Evolutionary conservation across 1,140 invertebrate genomes (phyloP), one percentile per base, ranked within the genome.

Genomic region (Anoplophora glabripennis): DNA sequence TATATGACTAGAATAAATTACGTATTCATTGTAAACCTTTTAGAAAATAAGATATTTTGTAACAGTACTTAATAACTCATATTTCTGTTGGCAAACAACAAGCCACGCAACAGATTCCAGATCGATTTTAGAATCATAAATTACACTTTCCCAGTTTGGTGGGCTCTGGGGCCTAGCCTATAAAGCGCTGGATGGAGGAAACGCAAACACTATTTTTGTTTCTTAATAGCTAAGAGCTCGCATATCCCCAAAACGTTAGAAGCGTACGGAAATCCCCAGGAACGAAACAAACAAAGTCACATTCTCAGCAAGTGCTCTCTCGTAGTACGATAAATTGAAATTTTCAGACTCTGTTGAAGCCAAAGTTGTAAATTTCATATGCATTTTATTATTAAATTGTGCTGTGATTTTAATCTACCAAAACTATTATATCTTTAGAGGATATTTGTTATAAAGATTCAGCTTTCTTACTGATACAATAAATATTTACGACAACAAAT

Each of bases 131-230:
- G 48, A 51, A 53, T 52, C 58, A 54, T 59, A 59, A 54, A 45
- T 59, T 34, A 59, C 51, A 59, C 58, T 59, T 59, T 45, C 28
- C 14, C n/a, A 35, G 49, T 28, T 28, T 5, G 5, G 52, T 40
- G 51, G 45, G 48, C 52, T 53, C 52, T 18, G 41, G 58, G 45
- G 53, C 38, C 44, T 60, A 44, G 52, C 58, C 46, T 60, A 45
- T 60, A 49, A 60, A 55, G 52, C 58, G 55, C 52, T 55, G 52
- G 36, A 42, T 59, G 51, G 53, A 60, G 53, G 55, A 55, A 60
- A 60, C 37, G 53, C 58, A 60, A 60, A 60, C 58, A 60, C 58
- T 60, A 60, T 54, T 60, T 60, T 55, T 60, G 58, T 60, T 60
- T 60, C 52, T 21, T 60, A 60, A 60, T 60, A 60, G 58, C 52